phyloP scores from a whole-genome alignment of 2,113 vertebrate species.

The Scomber colias region DNA sequence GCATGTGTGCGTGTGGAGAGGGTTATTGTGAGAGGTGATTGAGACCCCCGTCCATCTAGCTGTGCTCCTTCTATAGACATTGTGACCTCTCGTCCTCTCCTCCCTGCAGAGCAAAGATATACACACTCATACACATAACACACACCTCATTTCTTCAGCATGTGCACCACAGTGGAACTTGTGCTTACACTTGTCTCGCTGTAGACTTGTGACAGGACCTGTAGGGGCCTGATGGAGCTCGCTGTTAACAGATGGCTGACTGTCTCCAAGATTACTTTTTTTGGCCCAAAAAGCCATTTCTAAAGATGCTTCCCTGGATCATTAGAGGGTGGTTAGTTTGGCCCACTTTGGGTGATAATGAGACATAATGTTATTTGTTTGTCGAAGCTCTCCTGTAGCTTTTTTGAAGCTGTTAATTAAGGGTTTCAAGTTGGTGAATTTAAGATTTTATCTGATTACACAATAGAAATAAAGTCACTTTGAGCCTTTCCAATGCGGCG shows the following conservation, averaged over 20 bases:
- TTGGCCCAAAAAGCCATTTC: conserved; percentile 44
- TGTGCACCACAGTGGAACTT: conserved; percentile 35
- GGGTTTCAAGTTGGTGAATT: conserved; percentile 8
- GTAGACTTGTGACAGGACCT: conserved; percentile 58
- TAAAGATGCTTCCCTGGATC: conserved; percentile 39
- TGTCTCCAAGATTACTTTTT: conserved; percentile 49
- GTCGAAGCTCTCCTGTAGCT: conserved; percentile 12
- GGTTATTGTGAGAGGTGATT: conserved; percentile 62
- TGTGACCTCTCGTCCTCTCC: conserved; percentile 66
- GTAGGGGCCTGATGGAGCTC: conserved; percentile 57
- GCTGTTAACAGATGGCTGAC: conserved; percentile 67
- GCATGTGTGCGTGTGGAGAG: background rate
- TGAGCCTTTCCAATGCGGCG: conserved; percentile 6
- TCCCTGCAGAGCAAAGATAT: conserved; percentile 53
- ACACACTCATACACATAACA: conserved; percentile 50
- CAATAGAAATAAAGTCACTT: conserved; percentile 47
- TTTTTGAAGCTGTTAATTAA: conserved; percentile 21
- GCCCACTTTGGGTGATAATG: conserved; percentile 44
- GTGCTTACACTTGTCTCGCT: conserved; percentile 49
- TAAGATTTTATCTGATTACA: conserved; percentile 7
- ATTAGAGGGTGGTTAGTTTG: conserved; percentile 23
- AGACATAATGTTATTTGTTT: conserved; percentile 50
- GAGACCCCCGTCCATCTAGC: conserved; percentile 67
- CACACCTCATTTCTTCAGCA: conserved; percentile 54
- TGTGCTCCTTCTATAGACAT: conserved; percentile 50